Base-by-base conservation (phyloP, 2,113 vertebrate genomes). In the Tursiops truncatus region DNA sequence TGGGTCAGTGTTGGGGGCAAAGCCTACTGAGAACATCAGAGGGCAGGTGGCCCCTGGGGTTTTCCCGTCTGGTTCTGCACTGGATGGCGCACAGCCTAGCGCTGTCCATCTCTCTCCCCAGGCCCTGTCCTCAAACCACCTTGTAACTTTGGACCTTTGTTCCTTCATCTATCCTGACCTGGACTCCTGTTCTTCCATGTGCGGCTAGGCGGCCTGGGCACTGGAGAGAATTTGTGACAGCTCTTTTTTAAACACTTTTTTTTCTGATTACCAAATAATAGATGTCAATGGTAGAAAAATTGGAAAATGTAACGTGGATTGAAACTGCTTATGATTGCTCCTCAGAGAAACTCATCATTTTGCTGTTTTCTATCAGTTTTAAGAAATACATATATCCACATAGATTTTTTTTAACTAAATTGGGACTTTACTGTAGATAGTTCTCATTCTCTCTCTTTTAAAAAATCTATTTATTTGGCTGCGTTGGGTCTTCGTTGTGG, bases 201-300 rank as follows among this genome's bases (percentile, higher is more conserved):
- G 58, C 89, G 44, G 20, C 86, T 76, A 76, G 36, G 63, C 26
- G 67, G 87, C 71, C 76, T 91, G 70, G 91, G 91, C n/a, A 71
- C 67, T 91, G 41, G 31, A 94, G 63, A 93, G 71, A 58, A 18
- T 93, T 89, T 79, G 67, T 91, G 70, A 70, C 38, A 92, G 38
- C 95, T 83, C 81, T 74, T 94, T 94, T 89, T n/a, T 36, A 89
- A 93, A 60, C 3, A 21, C 25, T 60, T 89, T 65, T 60, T 79
- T 82, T 68, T 23, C 76, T 77, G 18, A 95, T 90, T 80, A 88
- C 92, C 50, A 92, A 90, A 74, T 89, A 93, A 80, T 62, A 92
- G 50, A 23, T 41, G 41, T 44, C 70, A 71, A 93, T 44, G 47
- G 44, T 18, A 89, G 74, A 83, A 96, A 94, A 70, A 41, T 44